A percentile compares a stretch with the other conserved stretches of the same genome.
These are phyloP conservation scores for Chascanopsetta lugubris DNA, from an alignment of 2,113 vertebrate genomes.

Conservation along the genomic window DNA sequence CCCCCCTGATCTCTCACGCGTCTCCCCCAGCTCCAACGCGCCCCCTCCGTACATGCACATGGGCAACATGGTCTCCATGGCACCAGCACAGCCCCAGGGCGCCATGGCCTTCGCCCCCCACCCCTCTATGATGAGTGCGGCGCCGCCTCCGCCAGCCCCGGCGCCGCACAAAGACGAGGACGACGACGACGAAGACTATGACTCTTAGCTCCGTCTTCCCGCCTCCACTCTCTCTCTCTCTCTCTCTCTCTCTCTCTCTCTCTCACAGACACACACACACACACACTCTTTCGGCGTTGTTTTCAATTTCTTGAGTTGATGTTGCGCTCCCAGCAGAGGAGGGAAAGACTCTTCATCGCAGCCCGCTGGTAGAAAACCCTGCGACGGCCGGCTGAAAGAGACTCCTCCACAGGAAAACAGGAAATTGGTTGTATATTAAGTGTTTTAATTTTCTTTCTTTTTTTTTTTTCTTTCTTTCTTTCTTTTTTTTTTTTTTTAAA, in stretches of 20 bases:
- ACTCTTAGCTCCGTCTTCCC: slow-evolving; percentile 82
- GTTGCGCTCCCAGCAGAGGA: slow-evolving; percentile 46
- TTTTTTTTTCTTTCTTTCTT: slow-evolving; percentile 33
- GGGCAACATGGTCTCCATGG: slow-evolving; percentile 57
- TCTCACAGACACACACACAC: background rate
- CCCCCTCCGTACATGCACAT: slow-evolving; percentile 74
- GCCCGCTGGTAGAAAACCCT: slow-evolving; percentile 16
- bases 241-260: background rate
- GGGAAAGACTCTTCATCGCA: slow-evolving; percentile 60
- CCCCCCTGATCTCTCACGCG: background rate
- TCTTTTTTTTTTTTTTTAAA: slow-evolving; percentile 33
- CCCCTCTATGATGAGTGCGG: slow-evolving; percentile 69
- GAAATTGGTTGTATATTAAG: slow-evolving; percentile 72
- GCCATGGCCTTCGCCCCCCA: slow-evolving; percentile 72
- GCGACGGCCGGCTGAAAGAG: slow-evolving; percentile 21
- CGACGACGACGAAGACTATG: slow-evolving; percentile 90
- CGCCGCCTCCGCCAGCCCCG: slow-evolving; percentile 60
- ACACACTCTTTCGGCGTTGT: slow-evolving; percentile 30
- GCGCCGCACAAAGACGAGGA: slow-evolving; percentile 71
- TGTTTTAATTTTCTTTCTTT: slow-evolving; percentile 73
- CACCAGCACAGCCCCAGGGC: slow-evolving; percentile 69
- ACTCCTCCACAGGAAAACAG: slow-evolving; percentile 31
- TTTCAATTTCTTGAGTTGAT: slow-evolving; percentile 65
- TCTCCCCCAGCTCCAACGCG: slow-evolving; percentile 48
- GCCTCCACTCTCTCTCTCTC: background rate